phyloP scores from a whole-genome alignment of 2,113 vertebrate genomes.

The Litocranius walleri region DNA sequence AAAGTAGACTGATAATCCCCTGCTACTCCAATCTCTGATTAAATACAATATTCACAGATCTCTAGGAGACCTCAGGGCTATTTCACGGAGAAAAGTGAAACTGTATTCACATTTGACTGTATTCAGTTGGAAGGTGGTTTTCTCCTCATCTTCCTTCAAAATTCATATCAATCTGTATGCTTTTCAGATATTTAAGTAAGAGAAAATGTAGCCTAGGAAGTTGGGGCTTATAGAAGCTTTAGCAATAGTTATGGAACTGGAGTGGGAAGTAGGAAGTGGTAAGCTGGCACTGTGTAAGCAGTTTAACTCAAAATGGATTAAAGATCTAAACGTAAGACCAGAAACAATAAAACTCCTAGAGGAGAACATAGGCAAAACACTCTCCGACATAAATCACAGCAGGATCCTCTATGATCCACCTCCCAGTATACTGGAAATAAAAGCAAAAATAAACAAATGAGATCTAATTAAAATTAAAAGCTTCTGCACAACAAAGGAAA shows the following conservation, averaged over 20 bases:
- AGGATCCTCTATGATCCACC: no score
- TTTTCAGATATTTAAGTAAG: not conserved
- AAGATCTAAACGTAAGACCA: no score
- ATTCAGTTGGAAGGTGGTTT: not conserved
- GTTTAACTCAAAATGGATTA: not conserved
- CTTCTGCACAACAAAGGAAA: no score
- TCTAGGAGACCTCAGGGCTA: not conserved
- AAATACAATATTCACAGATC: constrained; percentile 20
- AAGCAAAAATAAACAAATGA: no score
- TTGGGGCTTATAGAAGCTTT: not conserved
- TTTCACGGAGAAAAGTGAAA: not conserved
- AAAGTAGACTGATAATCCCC: constrained; percentile 25
- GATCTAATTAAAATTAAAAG: no score
- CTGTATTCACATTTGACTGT: not conserved
- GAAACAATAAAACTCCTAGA: no score
- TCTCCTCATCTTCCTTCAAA: not conserved
- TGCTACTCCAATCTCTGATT: not conserved
- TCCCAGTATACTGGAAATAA: no score
- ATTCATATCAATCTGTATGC: not conserved
- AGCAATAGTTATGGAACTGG: not conserved
- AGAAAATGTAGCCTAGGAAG: not conserved
- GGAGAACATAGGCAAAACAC: no score
- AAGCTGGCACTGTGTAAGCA: not conserved
- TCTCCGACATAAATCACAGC: no score
- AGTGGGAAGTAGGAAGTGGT: not conserved